These are phyloP conservation scores for Lasioglossum pauxillum DNA, from an alignment of 2,888 invertebrate genomes.

Conservation along the genomic window DNA sequence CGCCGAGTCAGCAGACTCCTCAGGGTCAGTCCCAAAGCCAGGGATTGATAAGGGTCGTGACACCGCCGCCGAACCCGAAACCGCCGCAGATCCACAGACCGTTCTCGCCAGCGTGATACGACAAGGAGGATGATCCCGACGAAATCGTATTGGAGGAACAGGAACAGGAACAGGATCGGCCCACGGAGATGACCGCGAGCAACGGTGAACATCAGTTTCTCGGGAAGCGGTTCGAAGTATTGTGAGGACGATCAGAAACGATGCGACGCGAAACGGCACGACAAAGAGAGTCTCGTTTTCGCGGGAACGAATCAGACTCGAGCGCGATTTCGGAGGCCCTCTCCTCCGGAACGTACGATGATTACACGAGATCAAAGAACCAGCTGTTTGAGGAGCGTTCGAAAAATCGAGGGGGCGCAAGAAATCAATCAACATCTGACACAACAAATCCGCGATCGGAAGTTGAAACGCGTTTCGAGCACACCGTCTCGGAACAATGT, in stretches of 20 bases:
- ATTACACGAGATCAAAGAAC: slow-evolving; percentile 35
- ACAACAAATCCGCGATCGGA: slow-evolving; percentile 9
- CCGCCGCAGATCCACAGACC: slow-evolving; percentile 83
- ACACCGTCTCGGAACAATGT: background rate
- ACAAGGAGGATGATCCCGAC: slow-evolving; percentile 52
- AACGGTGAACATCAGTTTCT: slow-evolving; percentile 50
- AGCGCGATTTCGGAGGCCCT: background rate
- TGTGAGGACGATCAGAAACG: slow-evolving; percentile 61
- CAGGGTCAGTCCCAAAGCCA: slow-evolving; percentile 77
- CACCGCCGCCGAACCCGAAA: slow-evolving; percentile 82
- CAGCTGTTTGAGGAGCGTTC: background rate
- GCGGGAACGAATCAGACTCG: background rate
- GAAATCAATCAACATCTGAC: slow-evolving; percentile 38
- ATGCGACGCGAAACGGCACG: background rate
- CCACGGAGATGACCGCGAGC: slow-evolving; percentile 19
- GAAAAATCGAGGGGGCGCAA: slow-evolving; percentile 1
- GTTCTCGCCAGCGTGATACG: slow-evolving; percentile 84
- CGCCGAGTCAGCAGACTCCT: slow-evolving; percentile 74
- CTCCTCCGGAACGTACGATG: background rate
- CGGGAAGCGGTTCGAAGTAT: slow-evolving; percentile 74
- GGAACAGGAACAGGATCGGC: slow-evolving; percentile 23
- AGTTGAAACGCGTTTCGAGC: background rate
- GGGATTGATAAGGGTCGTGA: slow-evolving; percentile 80
- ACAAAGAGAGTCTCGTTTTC: background rate
- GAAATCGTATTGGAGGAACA: slow-evolving; percentile 20